Conservation (phyloP, 2,797 vertebrate species). For the Lagorchestes hirsutus region DNA sequence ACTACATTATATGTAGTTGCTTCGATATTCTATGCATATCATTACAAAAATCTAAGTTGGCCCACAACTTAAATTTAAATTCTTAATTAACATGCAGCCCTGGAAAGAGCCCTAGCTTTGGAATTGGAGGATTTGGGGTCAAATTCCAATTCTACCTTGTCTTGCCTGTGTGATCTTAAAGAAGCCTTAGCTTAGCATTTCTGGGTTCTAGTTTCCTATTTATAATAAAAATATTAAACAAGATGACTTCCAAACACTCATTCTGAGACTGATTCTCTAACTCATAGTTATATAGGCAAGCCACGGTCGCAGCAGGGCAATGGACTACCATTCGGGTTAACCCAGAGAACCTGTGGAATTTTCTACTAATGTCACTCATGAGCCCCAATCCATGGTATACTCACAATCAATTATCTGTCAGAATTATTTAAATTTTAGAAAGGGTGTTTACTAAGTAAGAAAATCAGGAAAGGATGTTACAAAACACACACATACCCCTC, state of each 20-base stretch:
- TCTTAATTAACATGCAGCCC: neutral
- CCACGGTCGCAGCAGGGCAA: neutral
- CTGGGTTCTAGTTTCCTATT: neutral
- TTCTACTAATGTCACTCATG: neutral
- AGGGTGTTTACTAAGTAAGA: neutral
- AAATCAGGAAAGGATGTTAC: neutral
- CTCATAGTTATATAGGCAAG: neutral
- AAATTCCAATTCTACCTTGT: neutral
- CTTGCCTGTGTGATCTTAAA: neutral
- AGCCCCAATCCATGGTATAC: neutral
- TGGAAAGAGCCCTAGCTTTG: neutral
- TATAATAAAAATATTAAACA: neutral
- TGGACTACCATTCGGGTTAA: neutral
- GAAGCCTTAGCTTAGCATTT: neutral
- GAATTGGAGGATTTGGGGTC: neutral
- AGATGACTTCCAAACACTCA: neutral
- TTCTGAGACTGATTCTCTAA: neutral
- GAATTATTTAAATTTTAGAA: neutral
- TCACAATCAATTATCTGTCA: neutral
- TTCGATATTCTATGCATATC: neutral
- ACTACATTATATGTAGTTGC: neutral
- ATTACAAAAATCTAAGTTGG: neutral
- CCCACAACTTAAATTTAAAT: neutral
- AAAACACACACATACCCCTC: neutral
- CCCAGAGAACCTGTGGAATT: neutral